Percentiles rank a stretch among this genome's conserved stretches.
Evolutionary conservation across 2,888 invertebrate species (phyloP).

Genomic region (Synanthedon myopaeformis): DNA sequence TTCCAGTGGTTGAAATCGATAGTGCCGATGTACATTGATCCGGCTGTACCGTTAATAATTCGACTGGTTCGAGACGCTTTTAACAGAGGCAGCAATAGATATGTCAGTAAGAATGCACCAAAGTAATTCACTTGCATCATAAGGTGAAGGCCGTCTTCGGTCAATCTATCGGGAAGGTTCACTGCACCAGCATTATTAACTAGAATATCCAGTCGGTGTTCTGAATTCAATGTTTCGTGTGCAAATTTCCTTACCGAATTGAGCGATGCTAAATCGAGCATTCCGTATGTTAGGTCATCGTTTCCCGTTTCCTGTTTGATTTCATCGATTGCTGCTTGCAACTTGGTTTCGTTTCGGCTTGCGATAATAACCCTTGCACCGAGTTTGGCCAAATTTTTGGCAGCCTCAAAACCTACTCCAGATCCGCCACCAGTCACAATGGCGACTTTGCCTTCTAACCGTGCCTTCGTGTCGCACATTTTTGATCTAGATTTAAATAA

Average conservation of each 20-base stretch:
- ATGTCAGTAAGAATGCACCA: slow-evolving; percentile 79
- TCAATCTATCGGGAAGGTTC: slow-evolving; percentile 47
- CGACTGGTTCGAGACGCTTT: slow-evolving; percentile 69
- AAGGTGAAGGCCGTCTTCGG: slow-evolving; percentile 74
- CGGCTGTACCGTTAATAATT: slow-evolving; percentile 74
- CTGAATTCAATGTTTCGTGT: slow-evolving; percentile 40
- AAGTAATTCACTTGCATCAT: slow-evolving; percentile 80
- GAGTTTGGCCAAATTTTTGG: slow-evolving; percentile 48
- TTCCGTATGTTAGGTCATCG: slow-evolving; percentile 29
- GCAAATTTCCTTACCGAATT: slow-evolving; percentile 68
- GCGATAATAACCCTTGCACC: slow-evolving; percentile 65
- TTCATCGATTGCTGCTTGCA: slow-evolving; percentile 35
- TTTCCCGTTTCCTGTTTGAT: slow-evolving; percentile 42
- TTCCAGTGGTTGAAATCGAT: slow-evolving; percentile 51
- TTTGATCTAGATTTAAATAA: background rate
- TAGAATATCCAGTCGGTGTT: slow-evolving; percentile 57
- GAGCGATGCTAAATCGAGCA: slow-evolving; percentile 53
- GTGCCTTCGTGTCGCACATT: slow-evolving; percentile 31
- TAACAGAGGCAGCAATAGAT: slow-evolving; percentile 69
- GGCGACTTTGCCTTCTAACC: slow-evolving; percentile 44
- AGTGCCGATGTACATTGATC: slow-evolving; percentile 64
- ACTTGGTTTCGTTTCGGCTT: slow-evolving; percentile 58
- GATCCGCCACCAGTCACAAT: slow-evolving; percentile 54
- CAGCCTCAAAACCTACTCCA: slow-evolving; percentile 54
- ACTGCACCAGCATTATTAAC: slow-evolving; percentile 72